Conservation (phyloP, 2,797 vertebrate genomes). For the Sebastes iracundus region DNA sequence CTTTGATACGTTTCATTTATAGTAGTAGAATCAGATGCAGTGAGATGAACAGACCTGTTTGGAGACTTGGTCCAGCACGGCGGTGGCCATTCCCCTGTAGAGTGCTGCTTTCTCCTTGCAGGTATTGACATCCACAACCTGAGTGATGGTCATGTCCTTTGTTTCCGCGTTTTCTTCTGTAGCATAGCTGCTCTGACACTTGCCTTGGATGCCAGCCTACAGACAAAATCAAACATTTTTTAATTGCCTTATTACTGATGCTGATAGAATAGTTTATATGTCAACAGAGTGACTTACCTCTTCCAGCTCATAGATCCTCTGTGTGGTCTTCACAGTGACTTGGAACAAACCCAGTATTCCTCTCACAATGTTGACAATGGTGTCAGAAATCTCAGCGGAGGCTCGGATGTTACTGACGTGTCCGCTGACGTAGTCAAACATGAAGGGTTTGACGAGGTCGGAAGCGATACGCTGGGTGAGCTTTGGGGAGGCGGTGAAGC, state of each 20-base stretch:
- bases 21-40: not conserved
- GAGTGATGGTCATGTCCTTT: conserved; percentile 72
- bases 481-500: conserved; percentile 72
- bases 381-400: conserved; percentile 72
- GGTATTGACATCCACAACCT: conserved; percentile 81
- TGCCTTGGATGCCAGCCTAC: conserved; percentile 84
- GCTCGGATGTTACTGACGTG: conserved; percentile 79
- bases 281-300: conserved; percentile 71
- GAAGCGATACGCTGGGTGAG: conserved; percentile 76
- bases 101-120: conserved; percentile 83
- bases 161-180: conserved; percentile 77
- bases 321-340: conserved; percentile 86
- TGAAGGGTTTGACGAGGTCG: conserved; percentile 84
- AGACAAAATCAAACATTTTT: not conserved
- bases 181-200: conserved; percentile 84
- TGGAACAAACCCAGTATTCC: conserved; percentile 84
- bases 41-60: conserved; percentile 76
- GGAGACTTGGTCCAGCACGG: conserved; percentile 73
- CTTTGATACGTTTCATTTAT: not conserved
- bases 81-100: conserved; percentile 77
- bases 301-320: conserved; percentile 82
- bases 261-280: not conserved
- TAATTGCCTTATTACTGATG: not conserved
- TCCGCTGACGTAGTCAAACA: conserved; percentile 85
- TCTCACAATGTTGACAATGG: conserved; percentile 83